Evolutionary conservation across 2,888 invertebrate genomes (phyloP), one percentile per base, ranked within the genome.

Genomic region (Amblyjoppa proteus): DNA sequence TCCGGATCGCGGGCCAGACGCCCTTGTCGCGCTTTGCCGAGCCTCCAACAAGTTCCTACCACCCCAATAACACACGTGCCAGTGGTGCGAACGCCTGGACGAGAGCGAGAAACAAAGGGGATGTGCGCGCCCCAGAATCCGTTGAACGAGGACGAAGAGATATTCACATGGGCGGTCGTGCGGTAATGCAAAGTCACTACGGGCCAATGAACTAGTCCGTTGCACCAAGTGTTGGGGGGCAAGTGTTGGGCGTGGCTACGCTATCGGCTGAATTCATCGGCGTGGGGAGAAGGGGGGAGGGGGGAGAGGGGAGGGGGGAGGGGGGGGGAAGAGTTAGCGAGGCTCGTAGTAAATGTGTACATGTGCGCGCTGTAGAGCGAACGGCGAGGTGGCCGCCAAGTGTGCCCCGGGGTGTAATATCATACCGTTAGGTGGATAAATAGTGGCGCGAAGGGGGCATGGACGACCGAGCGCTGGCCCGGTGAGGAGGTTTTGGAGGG

Each of bases 351-450:
- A 84, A 16, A 77, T 49, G 78, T 64, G 38, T 61, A 75, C 64
- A 61, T 78, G 78, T 71, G 85, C 79, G 85, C 79, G 84, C 81
- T 79, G 81, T 66, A 38, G 79, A 53, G 34, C 56, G 77, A 75
- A 75, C 66, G 77, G 28, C 79, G 74, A 83, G 83, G 83, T 83
- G 83, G 85, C 85, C 83, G 88, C 89, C 88, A 89, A 91, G 91
- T 91, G 89, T 91, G 93, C 93, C 92, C 90, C 92, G 90, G 93
- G 93, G 92, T 93, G 92, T 93, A 93, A 93, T 93, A 93, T 93
- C 93, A 93, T 93, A 93, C 93, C 92, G 91, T 93, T 92, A 90
- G 90, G 91, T 93, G 93, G 92, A 93, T 92, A 93, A 93, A 93
- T 93, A 93, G 93, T 93, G 92, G 93, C 91, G 89, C 88, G 89